A percentile compares a stretch with the other conserved stretches of the same genome.
Conservation (phyloP, 2,113 vertebrate species). For the Genyomyrus donnyi region DNA sequence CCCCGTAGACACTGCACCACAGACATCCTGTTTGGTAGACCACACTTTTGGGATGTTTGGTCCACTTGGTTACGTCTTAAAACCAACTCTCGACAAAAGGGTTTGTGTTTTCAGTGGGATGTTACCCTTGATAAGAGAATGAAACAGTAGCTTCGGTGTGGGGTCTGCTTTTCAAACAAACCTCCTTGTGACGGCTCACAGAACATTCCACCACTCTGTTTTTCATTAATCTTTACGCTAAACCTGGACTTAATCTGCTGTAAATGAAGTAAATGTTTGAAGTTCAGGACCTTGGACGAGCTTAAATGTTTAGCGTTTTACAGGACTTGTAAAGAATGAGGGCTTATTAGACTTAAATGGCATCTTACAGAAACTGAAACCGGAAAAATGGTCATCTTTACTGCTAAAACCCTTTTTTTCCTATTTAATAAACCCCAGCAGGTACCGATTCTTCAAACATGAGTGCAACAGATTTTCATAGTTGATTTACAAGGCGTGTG, state of each 20-base stretch:
- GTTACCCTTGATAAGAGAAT: background rate
- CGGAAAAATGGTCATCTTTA: constrained; percentile 22
- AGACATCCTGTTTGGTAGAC: background rate
- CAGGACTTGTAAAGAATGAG: constrained; percentile 27
- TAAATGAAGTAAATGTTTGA: constrained; percentile 8
- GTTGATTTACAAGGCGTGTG: constrained; percentile 27
- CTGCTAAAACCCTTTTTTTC: background rate
- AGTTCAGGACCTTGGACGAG: background rate
- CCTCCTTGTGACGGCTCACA: background rate
- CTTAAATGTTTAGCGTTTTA: background rate
- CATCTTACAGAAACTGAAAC: constrained; percentile 38
- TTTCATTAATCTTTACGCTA: background rate
- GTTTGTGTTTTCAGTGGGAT: background rate
- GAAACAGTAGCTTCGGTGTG: background rate
- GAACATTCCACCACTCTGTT: background rate
- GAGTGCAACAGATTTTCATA: constrained; percentile 26
- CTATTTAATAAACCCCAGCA: constrained; percentile 30
- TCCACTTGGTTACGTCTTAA: background rate
- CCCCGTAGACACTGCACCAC: background rate
- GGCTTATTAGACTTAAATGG: constrained; percentile 23
- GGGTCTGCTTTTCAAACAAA: background rate
- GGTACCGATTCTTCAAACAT: constrained; percentile 12
- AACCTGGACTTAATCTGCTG: background rate
- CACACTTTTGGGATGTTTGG: background rate
- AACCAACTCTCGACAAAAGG: background rate